These are phyloP conservation scores for Notolepis coatsorum DNA, from an alignment of 2,797 vertebrate species.

Conservation along the genomic window DNA sequence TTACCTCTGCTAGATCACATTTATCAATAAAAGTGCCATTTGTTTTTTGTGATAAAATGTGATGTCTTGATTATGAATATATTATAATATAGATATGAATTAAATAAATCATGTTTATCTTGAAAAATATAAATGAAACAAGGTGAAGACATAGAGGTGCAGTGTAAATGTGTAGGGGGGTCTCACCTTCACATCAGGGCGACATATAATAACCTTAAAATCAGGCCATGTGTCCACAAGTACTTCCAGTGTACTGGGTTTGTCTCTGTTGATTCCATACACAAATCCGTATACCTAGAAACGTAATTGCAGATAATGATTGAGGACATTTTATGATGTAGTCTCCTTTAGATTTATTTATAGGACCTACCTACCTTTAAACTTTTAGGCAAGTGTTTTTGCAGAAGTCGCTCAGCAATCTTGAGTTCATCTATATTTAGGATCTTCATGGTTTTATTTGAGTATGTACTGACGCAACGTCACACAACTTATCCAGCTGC, in stretches of 20 bases:
- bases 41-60: no score
- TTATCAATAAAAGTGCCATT: no score
- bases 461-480: no score
- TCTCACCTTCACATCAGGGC: constrained; percentile 59
- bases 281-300: constrained; percentile 67
- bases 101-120: no score
- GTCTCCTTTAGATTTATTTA: background rate
- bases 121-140: no score
- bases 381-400: constrained; percentile 56
- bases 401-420: constrained; percentile 58
- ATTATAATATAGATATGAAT: no score
- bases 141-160: no score
- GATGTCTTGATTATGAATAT: no score
- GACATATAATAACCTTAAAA: constrained; percentile 69
- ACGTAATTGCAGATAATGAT: background rate
- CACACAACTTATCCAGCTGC: no score
- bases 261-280: constrained; percentile 54
- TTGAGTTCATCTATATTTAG: constrained; percentile 50
- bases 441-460: constrained; percentile 62
- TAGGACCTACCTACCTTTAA: constrained; percentile 37
- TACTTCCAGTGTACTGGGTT: constrained; percentile 46
- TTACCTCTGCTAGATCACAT: no score
- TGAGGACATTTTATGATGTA: background rate
- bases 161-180: no score
- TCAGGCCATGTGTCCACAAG: constrained; percentile 70